Conservation (phyloP, 1,140 invertebrate species). For the Magallana gigas region DNA sequence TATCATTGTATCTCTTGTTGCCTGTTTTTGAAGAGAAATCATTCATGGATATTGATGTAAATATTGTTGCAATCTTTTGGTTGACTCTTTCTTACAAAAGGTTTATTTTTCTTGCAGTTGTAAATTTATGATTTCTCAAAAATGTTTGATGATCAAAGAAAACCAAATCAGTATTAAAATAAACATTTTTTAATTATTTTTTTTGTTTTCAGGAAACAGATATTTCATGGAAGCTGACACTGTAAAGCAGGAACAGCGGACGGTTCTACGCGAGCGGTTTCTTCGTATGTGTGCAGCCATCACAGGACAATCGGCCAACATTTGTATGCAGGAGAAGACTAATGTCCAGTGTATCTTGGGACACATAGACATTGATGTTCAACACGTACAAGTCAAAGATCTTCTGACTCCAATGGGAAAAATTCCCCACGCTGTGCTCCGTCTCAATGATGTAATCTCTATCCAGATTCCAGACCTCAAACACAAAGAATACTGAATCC, state of each 20-base stretch:
- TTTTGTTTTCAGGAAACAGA: neutral
- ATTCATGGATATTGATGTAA: too few relatives aligned
- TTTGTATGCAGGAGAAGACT: conserved; percentile 72
- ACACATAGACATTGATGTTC: conserved; percentile 73
- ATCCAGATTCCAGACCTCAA: conserved; percentile 64
- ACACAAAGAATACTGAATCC: conserved; percentile 1
- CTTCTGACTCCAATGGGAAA: conserved; percentile 77
- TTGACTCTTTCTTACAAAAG: too few relatives aligned
- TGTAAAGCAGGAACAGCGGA: conserved; percentile 69
- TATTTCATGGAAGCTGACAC: conserved; percentile 49
- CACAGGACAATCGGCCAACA: conserved; percentile 62
- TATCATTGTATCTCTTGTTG: too few relatives aligned
- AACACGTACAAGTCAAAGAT: conserved; percentile 73
- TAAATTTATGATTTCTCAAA: too few relatives aligned
- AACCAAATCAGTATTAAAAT: too few relatives aligned
- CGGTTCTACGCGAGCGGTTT: conserved; percentile 75
- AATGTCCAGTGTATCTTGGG: conserved; percentile 68
- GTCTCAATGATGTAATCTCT: conserved; percentile 74
- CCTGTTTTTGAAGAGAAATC: too few relatives aligned
- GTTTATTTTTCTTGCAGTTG: too few relatives aligned
- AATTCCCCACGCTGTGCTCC: conserved; percentile 73
- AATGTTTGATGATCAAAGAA: too few relatives aligned
- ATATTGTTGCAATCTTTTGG: too few relatives aligned
- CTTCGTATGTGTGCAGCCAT: conserved; percentile 70
- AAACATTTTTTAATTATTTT: too few relatives aligned